A percentile compares a stretch with the other conserved stretches of the same genome.
phyloP scores from a whole-genome alignment of 2,113 vertebrate species.

The Apodemus sylvaticus region DNA sequence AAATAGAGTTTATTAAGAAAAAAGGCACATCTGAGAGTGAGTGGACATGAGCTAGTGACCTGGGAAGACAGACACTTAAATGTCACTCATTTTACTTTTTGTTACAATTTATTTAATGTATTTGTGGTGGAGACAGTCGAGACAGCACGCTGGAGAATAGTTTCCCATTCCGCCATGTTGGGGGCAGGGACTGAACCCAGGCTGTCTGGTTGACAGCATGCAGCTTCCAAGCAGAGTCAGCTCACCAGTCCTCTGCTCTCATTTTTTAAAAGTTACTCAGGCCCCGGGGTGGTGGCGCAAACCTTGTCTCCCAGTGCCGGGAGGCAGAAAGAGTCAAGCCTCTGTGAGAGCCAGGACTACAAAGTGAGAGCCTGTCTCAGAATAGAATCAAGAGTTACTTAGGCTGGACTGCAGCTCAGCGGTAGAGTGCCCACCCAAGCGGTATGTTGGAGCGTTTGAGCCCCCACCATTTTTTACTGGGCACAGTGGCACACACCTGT shows the following conservation, averaged over 20 bases:
- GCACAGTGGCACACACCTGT: not conserved
- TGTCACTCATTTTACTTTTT: not conserved
- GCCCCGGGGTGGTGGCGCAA: not conserved
- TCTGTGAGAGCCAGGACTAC: not conserved
- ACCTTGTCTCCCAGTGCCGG: not conserved
- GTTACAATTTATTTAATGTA: not conserved
- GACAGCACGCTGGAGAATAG: not conserved
- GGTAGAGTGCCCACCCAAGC: not conserved
- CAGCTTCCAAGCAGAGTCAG: not conserved
- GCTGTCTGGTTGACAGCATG: not conserved
- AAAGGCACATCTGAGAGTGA: not conserved
- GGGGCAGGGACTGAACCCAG: not conserved
- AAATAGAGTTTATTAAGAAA: not conserved
- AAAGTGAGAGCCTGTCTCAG: not conserved
- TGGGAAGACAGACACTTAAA: not conserved
- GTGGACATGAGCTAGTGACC: not conserved
- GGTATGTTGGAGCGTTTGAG: not conserved
- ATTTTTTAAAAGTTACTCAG: not conserved
- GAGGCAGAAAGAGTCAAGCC: not conserved
- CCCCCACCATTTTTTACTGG: not conserved
- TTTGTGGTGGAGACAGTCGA: not conserved
- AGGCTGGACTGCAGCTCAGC: not conserved
- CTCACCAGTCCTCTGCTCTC: no score
- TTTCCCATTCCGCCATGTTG: not conserved
- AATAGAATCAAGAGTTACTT: not conserved